phyloP scores from a whole-genome alignment of 1,140 invertebrate genomes.

The Scaptomyza graminum region DNA sequence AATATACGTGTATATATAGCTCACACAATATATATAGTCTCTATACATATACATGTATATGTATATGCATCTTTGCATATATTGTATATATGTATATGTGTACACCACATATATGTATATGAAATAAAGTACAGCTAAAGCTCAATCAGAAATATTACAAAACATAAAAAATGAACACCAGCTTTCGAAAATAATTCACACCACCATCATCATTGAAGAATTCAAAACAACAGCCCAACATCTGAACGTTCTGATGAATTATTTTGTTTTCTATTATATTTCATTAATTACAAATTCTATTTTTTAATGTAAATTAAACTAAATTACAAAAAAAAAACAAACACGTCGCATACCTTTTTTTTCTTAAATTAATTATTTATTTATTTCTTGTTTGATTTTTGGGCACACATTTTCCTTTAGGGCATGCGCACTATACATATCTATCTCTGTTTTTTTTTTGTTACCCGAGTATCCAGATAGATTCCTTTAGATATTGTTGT shows the following conservation, averaged over 20 bases:
- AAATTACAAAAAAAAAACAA: slow-evolving; percentile 67
- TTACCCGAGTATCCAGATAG: not conserved
- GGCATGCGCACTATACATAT: not conserved
- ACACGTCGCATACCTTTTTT: slow-evolving; percentile 8
- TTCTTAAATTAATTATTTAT: not conserved
- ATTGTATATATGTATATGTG: slow-evolving; percentile 15
- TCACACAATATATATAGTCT: slow-evolving; percentile 32
- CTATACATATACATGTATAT: slow-evolving; percentile 5
- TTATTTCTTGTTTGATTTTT: slow-evolving; percentile 6
- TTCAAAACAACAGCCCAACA: slow-evolving; percentile 66
- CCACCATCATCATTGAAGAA: slow-evolving; percentile 60
- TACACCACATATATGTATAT: slow-evolving; percentile 9
- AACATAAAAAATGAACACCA: slow-evolving; percentile 44
- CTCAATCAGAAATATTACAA: slow-evolving; percentile 41
- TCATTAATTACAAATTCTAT: slow-evolving; percentile 80
- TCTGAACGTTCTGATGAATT: slow-evolving; percentile 72
- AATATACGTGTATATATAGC: slow-evolving; percentile 45
- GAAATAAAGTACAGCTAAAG: slow-evolving; percentile 34
- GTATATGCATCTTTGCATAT: slow-evolving; percentile 16
- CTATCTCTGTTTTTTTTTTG: not conserved
- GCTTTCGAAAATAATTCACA: slow-evolving; percentile 65
- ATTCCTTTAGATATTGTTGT: slow-evolving; percentile 1
- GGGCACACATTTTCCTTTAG: not conserved
- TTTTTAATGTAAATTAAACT: slow-evolving; percentile 81
- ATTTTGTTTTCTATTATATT: slow-evolving; percentile 64